Conservation (phyloP, 2,888 invertebrate species). For the Branchipolynoe longqiensis region DNA sequence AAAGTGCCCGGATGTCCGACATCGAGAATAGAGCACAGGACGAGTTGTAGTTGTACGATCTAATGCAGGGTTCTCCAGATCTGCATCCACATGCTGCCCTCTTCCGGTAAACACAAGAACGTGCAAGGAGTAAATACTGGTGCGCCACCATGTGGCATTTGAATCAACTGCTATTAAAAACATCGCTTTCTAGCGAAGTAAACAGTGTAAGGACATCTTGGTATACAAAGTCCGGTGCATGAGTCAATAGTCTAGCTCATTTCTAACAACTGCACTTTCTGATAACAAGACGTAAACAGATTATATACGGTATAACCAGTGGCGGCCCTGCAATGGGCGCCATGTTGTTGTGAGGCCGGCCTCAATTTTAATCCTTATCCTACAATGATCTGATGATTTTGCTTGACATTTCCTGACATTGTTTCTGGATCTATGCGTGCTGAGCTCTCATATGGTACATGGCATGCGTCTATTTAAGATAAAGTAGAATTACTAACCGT, state of each 20-base stretch:
- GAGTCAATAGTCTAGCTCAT: not conserved
- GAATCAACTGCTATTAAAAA: not conserved
- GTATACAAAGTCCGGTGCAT: not conserved
- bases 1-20: no score
- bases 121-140: not conserved
- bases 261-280: not conserved
- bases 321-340: slow-evolving; percentile 11
- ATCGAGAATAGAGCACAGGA: no score
- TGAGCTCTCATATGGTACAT: not conserved
- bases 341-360: slow-evolving; percentile 28
- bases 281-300: slow-evolving; percentile 4
- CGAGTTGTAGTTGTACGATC: no score
- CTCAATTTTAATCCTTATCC: not conserved
- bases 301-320: not conserved
- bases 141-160: not conserved
- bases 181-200: not conserved
- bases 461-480: not conserved
- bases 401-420: not conserved
- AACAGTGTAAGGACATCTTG: not conserved
- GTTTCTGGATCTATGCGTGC: not conserved
- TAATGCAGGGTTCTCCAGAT: slow-evolving; percentile 48
- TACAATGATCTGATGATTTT: not conserved
- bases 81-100: not conserved
- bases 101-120: not conserved
- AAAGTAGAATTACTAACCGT: not conserved